Evolutionary conservation across 2,888 invertebrate genomes (phyloP).

Genomic region (Melangyna quadrimaculata): DNA sequence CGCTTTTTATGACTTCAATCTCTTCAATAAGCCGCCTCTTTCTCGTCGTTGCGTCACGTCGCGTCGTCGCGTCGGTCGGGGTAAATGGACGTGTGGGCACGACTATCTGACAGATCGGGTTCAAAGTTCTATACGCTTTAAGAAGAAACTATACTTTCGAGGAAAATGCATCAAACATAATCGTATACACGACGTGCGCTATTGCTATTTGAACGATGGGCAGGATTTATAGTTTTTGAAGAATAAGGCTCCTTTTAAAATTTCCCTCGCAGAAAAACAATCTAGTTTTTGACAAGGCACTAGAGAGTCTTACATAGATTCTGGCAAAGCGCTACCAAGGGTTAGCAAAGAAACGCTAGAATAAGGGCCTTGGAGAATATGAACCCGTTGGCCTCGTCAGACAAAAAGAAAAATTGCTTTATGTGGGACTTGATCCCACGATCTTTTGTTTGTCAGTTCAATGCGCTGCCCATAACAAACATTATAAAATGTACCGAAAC

Average conservation of each 20-base stretch:
- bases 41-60: background rate
- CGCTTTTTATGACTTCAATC: slow-evolving; percentile 21
- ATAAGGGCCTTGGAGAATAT: too few species aligned
- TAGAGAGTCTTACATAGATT: too few species aligned
- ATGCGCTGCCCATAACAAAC: too few species aligned
- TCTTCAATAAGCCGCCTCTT: background rate
- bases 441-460: too few species aligned
- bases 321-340: too few species aligned
- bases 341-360: too few species aligned
- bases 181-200: background rate
- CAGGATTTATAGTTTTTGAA: background rate
- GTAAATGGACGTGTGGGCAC: slow-evolving; percentile 60
- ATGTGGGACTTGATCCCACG: too few species aligned
- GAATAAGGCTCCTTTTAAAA: background rate
- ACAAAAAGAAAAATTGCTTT: too few species aligned
- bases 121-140: slow-evolving; percentile 64
- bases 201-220: background rate
- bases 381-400: too few species aligned
- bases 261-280: too few species aligned
- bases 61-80: background rate
- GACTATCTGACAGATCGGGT: slow-evolving; percentile 63
- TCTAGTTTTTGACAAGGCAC: too few species aligned
- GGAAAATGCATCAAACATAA: slow-evolving; percentile 38
- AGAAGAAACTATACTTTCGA: slow-evolving; percentile 36
- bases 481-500: too few species aligned